These are phyloP conservation scores for Mechanitis messenoides DNA, from an alignment of 2,888 invertebrate species.

Conservation along the genomic window DNA sequence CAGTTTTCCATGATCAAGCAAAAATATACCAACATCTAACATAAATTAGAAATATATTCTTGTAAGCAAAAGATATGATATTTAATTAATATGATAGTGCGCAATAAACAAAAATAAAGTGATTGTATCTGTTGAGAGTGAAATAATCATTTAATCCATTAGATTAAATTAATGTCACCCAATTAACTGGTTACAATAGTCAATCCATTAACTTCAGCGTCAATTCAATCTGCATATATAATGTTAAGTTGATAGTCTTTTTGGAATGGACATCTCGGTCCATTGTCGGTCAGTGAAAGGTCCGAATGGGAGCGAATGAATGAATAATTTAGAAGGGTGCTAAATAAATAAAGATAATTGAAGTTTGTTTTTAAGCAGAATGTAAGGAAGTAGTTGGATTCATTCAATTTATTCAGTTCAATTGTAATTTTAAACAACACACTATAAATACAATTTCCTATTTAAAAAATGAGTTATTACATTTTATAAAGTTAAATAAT, in stretches of 20 bases:
- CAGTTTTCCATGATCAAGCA: too few species aligned
- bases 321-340: conserved; percentile 57
- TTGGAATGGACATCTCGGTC: conserved; percentile 49
- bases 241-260: conserved; percentile 57
- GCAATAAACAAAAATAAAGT: background rate
- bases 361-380: conserved; percentile 11
- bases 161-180: conserved; percentile 31
- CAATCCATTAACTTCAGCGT: conserved; percentile 36
- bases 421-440: too few species aligned
- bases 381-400: background rate
- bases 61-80: too few species aligned
- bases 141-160: conserved; percentile 22
- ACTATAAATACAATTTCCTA: too few species aligned
- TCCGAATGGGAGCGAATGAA: conserved; percentile 52
- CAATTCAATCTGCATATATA: conserved; percentile 66
- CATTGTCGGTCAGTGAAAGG: conserved; percentile 53
- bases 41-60: too few species aligned
- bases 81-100: too few species aligned
- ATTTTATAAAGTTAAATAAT: too few species aligned
- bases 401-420: too few species aligned
- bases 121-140: background rate
- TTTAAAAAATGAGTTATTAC: too few species aligned
- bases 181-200: conserved; percentile 45
- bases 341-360: conserved; percentile 32
- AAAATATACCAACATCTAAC: too few species aligned